Evolutionary conservation across 2,797 vertebrate genomes (phyloP), one percentile per base, ranked within the genome.

Genomic region (Momotus momota): DNA sequence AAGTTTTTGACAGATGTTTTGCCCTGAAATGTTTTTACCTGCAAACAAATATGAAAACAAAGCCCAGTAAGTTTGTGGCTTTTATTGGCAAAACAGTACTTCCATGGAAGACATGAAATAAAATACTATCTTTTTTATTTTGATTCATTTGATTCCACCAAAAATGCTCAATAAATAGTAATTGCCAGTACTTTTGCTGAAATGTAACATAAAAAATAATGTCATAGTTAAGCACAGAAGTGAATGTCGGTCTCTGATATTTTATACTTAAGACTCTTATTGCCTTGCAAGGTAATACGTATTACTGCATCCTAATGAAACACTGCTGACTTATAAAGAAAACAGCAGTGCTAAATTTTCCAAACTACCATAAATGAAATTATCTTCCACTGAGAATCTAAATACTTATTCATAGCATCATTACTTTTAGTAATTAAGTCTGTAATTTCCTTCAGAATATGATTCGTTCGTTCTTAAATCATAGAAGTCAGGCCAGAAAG

Each of bases 401-500:
- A 86, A 72, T 93, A 91, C 81, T 95, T 85, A 91, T 78, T 94
- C 91, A 93, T 71, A 82, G 49, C 45, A 73, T 89, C 88, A 93
- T 97, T 95, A 83, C 61, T 93, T 94, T 90, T 88, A 80, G 80
- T 95, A 97, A 94, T 97, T 96, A 97, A 94, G 73, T 96, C 78
- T 90, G 20, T 93, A 88, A 95, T 97, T 97, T 97, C 95, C 94
- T 72, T 55, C 48, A 96, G 91, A 97, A 69, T 91, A 86, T 35
- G 27, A 92, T 93, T 96, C 6, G 22, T 93, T 97, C 82, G 72
- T 93, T 95, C 69, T 77, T 87, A 96, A 93, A 71, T 92, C 80
- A 81, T 87, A 81, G 83, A 94, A 89, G 38, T 57, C 49, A 65
- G 80, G 11, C 21, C 35, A 64, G 81, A 87, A 93, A 31, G 11